Evolutionary conservation across 2,888 invertebrate genomes (phyloP).

Genomic region (Leistus spinibarbis): DNA sequence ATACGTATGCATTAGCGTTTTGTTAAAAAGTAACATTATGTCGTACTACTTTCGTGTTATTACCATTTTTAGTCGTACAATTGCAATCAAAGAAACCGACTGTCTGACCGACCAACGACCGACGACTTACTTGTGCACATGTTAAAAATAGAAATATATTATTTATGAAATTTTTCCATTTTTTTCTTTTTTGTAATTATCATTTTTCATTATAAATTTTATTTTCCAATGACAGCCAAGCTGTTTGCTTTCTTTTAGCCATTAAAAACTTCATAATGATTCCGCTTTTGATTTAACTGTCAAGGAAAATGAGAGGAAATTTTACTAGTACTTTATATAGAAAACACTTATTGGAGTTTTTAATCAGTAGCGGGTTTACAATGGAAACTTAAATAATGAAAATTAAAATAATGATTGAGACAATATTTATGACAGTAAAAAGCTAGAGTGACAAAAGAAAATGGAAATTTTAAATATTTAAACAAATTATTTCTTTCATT

Average conservation of each 20-base stretch:
- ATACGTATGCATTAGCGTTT: no score
- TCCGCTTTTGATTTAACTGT: not conserved
- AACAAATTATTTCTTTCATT: no score
- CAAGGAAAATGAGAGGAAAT: not conserved
- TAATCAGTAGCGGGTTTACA: no score
- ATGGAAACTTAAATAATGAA: no score
- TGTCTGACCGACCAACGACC: no score
- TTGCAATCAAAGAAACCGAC: slow-evolving; percentile 29
- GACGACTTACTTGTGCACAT: slow-evolving; percentile 30
- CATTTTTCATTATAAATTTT: not conserved
- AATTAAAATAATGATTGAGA: no score
- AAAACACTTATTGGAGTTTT: no score
- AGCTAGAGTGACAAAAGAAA: no score
- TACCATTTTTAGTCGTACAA: slow-evolving; percentile 34
- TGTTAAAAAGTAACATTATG: slow-evolving; percentile 33
- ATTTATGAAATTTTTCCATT: not conserved
- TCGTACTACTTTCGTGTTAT: slow-evolving; percentile 36
- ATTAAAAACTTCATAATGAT: no score
- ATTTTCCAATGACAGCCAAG: not conserved
- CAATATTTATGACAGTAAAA: no score
- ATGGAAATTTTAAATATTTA: no score
- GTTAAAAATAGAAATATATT: not conserved
- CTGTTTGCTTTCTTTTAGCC: not conserved
- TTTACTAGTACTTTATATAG: no score
- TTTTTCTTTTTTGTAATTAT: not conserved